Conservation (phyloP, 2,797 vertebrate species). For the Fratercula arctica region DNA sequence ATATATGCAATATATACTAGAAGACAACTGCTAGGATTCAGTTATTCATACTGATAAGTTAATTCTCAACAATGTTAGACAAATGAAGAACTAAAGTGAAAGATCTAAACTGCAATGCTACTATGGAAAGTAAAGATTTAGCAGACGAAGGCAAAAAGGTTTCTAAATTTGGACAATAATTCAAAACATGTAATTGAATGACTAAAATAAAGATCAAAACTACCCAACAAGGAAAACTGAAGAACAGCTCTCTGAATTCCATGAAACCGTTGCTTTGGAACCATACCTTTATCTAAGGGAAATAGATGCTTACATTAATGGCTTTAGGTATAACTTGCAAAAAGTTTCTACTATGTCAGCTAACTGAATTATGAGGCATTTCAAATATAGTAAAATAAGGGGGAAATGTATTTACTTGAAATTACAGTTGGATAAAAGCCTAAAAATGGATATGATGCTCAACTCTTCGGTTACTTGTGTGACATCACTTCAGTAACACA, state of each 20-base stretch:
- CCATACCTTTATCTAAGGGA: background rate
- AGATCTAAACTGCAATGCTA: background rate
- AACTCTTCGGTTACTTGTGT: background rate
- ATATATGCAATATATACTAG: background rate
- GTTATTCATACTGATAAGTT: background rate
- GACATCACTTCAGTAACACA: background rate
- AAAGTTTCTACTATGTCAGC: background rate
- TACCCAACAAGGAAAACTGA: background rate
- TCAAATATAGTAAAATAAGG: background rate
- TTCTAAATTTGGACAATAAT: background rate
- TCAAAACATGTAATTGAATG: background rate
- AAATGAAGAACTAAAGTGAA: background rate
- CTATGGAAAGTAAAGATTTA: background rate
- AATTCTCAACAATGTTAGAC: background rate
- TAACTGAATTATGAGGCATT: background rate
- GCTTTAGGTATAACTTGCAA: background rate
- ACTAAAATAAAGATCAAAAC: conserved; percentile 4
- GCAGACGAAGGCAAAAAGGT: background rate
- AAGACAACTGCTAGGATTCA: background rate
- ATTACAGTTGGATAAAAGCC: background rate
- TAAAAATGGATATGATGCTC: background rate
- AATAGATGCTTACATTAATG: background rate
- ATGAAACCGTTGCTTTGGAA: background rate
- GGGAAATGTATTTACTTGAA: background rate
- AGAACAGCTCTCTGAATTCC: background rate